Evolutionary conservation across 2,888 invertebrate genomes (phyloP), one percentile per base, ranked within the genome.

Genomic region (Autographa pulchrina): DNA sequence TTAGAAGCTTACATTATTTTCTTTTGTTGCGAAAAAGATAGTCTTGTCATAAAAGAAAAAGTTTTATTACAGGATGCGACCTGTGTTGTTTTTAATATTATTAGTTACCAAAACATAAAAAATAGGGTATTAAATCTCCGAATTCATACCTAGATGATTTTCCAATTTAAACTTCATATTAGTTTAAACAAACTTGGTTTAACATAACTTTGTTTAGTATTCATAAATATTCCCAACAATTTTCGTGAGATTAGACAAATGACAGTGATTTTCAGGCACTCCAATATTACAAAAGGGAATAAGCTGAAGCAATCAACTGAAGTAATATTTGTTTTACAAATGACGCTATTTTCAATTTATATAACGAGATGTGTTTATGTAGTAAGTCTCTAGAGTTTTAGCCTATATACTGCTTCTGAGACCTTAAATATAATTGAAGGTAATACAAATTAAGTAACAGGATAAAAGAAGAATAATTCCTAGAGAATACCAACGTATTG

Each of bases 241-340:
- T 48, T n/a, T 56, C 11, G 54, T 56, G 54, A 48, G n/a, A 6
- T 56, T 13, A 18, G 20, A 25, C 54, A 56, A 56, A 56, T 20
- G 20, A 56, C 20, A 56, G 54, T 56, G 20, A 56, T 56, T 20
- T 56, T 56, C 20, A 56, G 54, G 54, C 54, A 56, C 25, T 56
- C 13, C 13, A 25, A 25, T 25, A 56, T 56, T 56, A 56, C 54
- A 56, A 13, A 56, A 56, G 54, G 54, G 54, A 56, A 25, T 56
- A 56, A 20, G 25, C 54, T 25, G 52, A 8, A 54, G 54, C 54
- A 54, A 56, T 56, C 54, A 25, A 56, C 54, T 25, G 14, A 13
- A 56, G 54, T 25, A 56, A 56, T 56, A 25, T 56, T 13, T 56
- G 13, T 20, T 25, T 25, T 6, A 48, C 11, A 20, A 56, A 56